Conservation (phyloP, 2,797 vertebrate genomes). For the Semaprochilodus insignis region DNA sequence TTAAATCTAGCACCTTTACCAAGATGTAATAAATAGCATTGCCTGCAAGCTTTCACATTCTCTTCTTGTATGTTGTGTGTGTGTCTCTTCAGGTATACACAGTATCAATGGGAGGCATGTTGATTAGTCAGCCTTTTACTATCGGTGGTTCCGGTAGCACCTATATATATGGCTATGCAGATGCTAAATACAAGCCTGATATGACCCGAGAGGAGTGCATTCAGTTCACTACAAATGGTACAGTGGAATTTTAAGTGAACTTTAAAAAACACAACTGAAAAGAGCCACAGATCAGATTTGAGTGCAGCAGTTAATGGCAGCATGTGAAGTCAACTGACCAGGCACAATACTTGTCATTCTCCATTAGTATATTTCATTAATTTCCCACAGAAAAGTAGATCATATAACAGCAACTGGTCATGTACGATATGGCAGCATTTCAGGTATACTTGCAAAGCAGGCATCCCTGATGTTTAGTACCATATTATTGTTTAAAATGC, state of each 20-base stretch:
- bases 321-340: no score
- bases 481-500: no score
- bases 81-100: constrained; percentile 71
- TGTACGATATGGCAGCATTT: no score
- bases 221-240: constrained; percentile 84
- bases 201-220: constrained; percentile 85
- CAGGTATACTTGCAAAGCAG: no score
- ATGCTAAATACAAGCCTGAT: constrained; percentile 82
- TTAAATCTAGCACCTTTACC: background rate
- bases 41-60: background rate
- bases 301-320: no score
- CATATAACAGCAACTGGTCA: no score
- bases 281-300: no score
- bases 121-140: constrained; percentile 80
- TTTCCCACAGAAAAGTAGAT: no score
- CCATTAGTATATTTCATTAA: no score
- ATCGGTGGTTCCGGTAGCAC: constrained; percentile 87
- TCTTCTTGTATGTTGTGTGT: background rate
- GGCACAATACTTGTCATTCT: no score
- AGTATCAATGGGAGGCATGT: constrained; percentile 84
- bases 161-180: constrained; percentile 86
- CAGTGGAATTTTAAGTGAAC: background rate
- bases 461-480: no score
- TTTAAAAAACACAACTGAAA: background rate
- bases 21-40: no score